Evolutionary conservation across 2,888 invertebrate genomes (phyloP).

Genomic region (Drosophila fulvimacula): DNA sequence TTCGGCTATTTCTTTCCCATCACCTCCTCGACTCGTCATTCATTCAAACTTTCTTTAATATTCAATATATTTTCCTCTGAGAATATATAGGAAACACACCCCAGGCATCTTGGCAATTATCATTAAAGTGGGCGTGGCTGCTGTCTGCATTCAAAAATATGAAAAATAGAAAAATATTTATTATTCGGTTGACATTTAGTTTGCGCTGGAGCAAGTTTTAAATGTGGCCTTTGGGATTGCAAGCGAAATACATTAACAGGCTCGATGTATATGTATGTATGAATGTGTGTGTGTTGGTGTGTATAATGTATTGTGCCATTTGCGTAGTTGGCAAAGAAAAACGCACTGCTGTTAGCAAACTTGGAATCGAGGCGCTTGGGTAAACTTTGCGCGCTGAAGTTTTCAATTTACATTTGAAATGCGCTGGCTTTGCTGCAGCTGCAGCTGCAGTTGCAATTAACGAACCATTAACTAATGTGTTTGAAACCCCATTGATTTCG

Average conservation of each 20-base stretch:
- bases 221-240: conserved; percentile 18
- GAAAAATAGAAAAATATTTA: conserved; percentile 11
- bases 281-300: background rate
- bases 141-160: background rate
- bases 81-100: background rate
- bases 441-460: conserved; percentile 56
- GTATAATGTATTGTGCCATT: conserved; percentile 17
- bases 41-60: background rate
- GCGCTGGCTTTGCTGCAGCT: conserved; percentile 8
- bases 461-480: conserved; percentile 48
- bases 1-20: background rate
- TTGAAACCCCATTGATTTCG: conserved; percentile 14
- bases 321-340: conserved; percentile 34
- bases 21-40: no score
- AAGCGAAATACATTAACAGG: conserved; percentile 19
- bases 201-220: conserved; percentile 24
- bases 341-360: conserved; percentile 32
- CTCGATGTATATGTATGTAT: background rate
- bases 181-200: conserved; percentile 23
- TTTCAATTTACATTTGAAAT: conserved; percentile 49
- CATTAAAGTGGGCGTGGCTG: conserved; percentile 3
- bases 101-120: background rate
- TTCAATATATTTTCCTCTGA: background rate
- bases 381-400: conserved; percentile 38
- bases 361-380: conserved; percentile 6